phyloP scores from a whole-genome alignment of 30 jellyfish, hydroid and myxozoan genomes.

The Cassiopea andromeda region DNA sequence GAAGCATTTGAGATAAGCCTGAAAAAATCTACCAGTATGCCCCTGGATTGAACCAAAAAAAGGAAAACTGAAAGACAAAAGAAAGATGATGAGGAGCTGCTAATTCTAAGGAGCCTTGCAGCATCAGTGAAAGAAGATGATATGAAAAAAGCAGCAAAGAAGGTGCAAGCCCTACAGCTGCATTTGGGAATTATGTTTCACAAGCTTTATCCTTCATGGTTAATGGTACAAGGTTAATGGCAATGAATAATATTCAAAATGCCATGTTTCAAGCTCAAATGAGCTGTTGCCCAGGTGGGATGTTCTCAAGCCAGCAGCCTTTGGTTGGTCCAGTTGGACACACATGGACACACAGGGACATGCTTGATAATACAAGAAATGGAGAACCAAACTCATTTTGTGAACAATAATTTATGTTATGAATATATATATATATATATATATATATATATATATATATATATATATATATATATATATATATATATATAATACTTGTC shows the following conservation, averaged over 20 bases:
- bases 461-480: no score
- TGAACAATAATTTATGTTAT: background rate
- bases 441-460: no score
- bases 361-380: background rate
- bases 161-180: background rate
- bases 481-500: background rate
- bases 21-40: slow-evolving; percentile 9
- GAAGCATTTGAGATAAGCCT: background rate
- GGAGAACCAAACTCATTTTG: background rate
- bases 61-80: slow-evolving; percentile 10
- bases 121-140: background rate
- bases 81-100: slow-evolving; percentile 13
- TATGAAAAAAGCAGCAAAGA: background rate
- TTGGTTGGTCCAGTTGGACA: background rate
- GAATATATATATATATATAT: background rate
- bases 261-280: slow-evolving; percentile 23
- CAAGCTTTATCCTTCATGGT: slow-evolving; percentile 25
- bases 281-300: background rate
- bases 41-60: slow-evolving; percentile 12
- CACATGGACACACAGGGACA: slow-evolving; percentile 4
- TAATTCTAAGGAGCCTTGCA: slow-evolving; percentile 1
- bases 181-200: slow-evolving; percentile 11
- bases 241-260: background rate
- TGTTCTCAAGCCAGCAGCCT: slow-evolving; percentile 12
- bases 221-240: background rate